Conservation (phyloP, 2,113 vertebrate species). For the Tinamus guttatus region DNA sequence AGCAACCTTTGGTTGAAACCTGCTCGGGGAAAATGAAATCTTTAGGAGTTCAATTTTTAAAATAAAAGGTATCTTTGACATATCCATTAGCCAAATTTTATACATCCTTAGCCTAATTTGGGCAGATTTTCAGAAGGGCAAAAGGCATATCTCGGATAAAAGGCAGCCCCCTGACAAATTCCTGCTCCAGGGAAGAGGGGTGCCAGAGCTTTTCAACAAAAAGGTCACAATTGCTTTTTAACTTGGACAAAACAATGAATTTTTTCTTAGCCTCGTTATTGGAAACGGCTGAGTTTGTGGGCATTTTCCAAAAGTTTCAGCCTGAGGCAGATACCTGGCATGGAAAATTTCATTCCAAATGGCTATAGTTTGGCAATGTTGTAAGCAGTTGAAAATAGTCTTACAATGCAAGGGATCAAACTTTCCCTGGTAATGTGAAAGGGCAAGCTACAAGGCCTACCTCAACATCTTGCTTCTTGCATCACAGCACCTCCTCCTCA, state of each 20-base stretch:
- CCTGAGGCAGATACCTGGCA: conserved; percentile 68
- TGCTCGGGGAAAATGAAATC: neutral
- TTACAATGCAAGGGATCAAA: neutral
- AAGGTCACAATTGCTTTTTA: conserved; percentile 56
- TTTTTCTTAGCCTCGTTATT: conserved; percentile 68
- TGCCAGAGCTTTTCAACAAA: conserved; percentile 60
- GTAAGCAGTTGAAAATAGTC: neutral
- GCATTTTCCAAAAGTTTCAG: conserved; percentile 53
- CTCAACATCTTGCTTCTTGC: neutral
- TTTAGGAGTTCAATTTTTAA: neutral
- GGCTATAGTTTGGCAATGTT: neutral
- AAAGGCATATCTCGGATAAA: conserved; percentile 24
- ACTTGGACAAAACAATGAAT: conserved; percentile 67
- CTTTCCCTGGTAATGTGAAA: neutral
- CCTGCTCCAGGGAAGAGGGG: neutral
- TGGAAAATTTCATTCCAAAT: conserved; percentile 66
- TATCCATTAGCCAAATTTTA: neutral
- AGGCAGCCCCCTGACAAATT: conserved; percentile 11
- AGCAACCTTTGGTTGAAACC: neutral
- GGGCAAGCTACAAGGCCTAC: neutral
- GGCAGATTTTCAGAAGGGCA: conserved; percentile 11
- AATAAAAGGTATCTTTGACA: neutral
- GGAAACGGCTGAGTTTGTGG: conserved; percentile 52
- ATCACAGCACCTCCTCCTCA: neutral
- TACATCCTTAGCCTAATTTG: neutral